Evolutionary conservation across 2,113 vertebrate genomes (phyloP).

Genomic region (Micronycteris hirsuta): DNA sequence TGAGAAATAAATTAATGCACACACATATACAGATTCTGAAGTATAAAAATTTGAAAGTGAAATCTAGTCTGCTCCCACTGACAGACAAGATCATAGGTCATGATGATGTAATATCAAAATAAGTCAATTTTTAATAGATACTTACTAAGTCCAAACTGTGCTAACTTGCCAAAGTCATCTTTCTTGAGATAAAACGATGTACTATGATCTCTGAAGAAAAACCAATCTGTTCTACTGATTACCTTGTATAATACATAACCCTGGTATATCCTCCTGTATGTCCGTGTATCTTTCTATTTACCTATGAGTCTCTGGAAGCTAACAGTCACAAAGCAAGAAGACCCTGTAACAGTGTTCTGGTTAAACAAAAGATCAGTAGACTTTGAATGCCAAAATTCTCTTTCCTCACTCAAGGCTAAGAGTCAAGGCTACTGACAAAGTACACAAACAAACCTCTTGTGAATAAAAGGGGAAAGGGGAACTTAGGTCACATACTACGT

Average conservation of each 20-base stretch:
- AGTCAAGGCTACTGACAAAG: not conserved
- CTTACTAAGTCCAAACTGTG: not conserved
- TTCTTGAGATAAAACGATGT: not conserved
- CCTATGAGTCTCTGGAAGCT: not conserved
- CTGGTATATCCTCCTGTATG: not conserved
- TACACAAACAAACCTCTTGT: not conserved
- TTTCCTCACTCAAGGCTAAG: not conserved
- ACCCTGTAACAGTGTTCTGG: not conserved
- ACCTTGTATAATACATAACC: not conserved
- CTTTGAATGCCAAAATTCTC: not conserved
- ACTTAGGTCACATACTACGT: not conserved
- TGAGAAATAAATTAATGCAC: not conserved
- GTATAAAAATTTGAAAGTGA: constrained; percentile 4
- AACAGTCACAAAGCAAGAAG: not conserved
- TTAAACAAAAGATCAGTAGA: not conserved
- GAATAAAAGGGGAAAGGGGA: not conserved
- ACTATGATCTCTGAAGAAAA: not conserved
- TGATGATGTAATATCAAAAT: not conserved
- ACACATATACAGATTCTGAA: not conserved
- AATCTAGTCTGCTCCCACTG: not conserved
- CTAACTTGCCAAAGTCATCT: not conserved
- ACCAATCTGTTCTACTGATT: not conserved
- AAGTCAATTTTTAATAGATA: constrained; percentile 22
- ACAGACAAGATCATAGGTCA: constrained; percentile 30
- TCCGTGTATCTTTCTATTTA: not conserved